Base-by-base conservation (phyloP, 2,113 vertebrate genomes). In the Malurus elegans region DNA sequence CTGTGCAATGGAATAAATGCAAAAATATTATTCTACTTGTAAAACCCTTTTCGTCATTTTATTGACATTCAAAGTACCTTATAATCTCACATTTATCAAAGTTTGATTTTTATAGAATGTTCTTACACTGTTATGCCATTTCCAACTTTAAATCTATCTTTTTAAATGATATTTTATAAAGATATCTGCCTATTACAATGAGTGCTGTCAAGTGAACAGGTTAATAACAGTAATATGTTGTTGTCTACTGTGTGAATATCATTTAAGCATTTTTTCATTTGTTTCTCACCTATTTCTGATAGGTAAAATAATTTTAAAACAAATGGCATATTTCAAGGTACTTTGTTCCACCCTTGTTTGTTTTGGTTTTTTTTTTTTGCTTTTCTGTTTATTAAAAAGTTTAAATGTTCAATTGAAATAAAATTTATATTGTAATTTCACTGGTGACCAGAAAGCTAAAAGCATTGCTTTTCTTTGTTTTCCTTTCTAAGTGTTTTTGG, bases 231-330 rank as follows among this genome's bases (percentile, higher is more conserved):
- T 56, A 90, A 38, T 38, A 14, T 28, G 18, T 70, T 45, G 4
- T 69, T 56, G 47, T 31, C 61, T 42, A 40, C 7, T n/a, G 34
- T 0, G 0, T 42, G 6, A 75, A 66, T 28, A 83, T 1, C 17
- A 44, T 66, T 13, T 12, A 82, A 42, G 5, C 8, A 45, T 91
- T 86, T 89, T 65, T 4, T 4, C 36, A 32, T 89, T 66, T 79
- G 3, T 75, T 71, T 89, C 29, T 86, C n/a, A 71, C 11, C 14
- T 79, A 4, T 4, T 8, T 28, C 15, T 66, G 17, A 21, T 7
- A 50, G 9, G 8, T 32, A 50, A 81, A 78, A 69, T 40, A 32
- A 10, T 62, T 67, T 66, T 36, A 3, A 62, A 58, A 62, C 25
- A 76, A 58, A 29, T 26, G 1, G 2, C 5, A 19, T 48, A 58